Percentiles rank a stretch among this genome's conserved stretches.
Evolutionary conservation across 2,888 invertebrate genomes (phyloP).

Genomic region (Perithous albicinctus): DNA sequence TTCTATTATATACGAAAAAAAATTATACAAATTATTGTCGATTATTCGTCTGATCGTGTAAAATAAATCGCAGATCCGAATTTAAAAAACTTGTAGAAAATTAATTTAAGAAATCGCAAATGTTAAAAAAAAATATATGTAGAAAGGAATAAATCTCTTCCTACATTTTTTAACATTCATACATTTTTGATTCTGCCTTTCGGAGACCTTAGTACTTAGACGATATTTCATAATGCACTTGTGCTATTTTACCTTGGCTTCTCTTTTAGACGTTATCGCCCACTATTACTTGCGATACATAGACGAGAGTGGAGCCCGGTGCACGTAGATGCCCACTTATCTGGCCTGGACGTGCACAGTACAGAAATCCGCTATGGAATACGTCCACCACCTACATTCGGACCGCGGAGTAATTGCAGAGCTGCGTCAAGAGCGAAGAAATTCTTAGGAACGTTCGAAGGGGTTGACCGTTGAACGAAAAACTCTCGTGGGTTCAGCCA

Average conservation of each 20-base stretch:
- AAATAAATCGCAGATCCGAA: too few relatives aligned
- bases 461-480: slow-evolving; percentile 33
- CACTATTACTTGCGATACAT: slow-evolving; percentile 18
- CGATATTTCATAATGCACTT: not conserved
- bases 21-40: too few relatives aligned
- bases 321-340: slow-evolving; percentile 39
- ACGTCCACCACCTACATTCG: slow-evolving; percentile 23
- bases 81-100: too few relatives aligned
- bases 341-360: slow-evolving; percentile 7
- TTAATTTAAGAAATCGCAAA: too few relatives aligned
- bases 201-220: too few relatives aligned
- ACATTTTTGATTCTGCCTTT: too few relatives aligned
- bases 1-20: too few relatives aligned
- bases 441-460: slow-evolving; percentile 18
- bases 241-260: not conserved
- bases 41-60: too few relatives aligned
- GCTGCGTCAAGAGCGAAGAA: slow-evolving; percentile 24
- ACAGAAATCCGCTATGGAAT: slow-evolving; percentile 18
- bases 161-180: too few relatives aligned
- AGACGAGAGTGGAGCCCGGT: not conserved
- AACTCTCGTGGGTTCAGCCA: slow-evolving; percentile 25
- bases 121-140: too few relatives aligned
- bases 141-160: too few relatives aligned
- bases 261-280: slow-evolving; percentile 1
- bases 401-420: slow-evolving; percentile 31